A percentile compares a stretch with the other conserved stretches of the same genome.
phyloP scores from a whole-genome alignment of 1,140 invertebrate species.

The Brachystomella parvula region DNA sequence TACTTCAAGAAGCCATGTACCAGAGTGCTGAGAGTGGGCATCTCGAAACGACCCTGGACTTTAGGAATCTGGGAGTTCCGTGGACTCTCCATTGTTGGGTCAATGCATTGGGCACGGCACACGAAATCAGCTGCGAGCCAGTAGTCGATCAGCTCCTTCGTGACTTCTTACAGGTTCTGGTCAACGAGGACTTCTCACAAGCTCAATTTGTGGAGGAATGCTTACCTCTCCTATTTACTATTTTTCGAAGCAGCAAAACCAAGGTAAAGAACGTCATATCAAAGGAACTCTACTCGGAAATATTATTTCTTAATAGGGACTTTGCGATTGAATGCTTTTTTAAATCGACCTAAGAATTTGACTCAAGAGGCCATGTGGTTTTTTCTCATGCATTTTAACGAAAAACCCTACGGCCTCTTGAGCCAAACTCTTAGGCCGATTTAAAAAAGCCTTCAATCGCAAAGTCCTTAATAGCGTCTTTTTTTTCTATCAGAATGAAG shows the following conservation, averaged over 20 bases:
- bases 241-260: slow-evolving; percentile 69
- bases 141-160: slow-evolving; percentile 83
- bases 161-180: slow-evolving; percentile 80
- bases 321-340: no score
- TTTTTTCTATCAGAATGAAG: slow-evolving; percentile 71
- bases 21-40: slow-evolving; percentile 82
- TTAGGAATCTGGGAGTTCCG: slow-evolving; percentile 69
- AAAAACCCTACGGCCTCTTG: no score
- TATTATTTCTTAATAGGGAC: no score
- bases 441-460: neutral
- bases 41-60: slow-evolving; percentile 75
- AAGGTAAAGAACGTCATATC: slow-evolving; percentile 50
- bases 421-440: no score
- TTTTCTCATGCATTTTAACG: no score
- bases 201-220: slow-evolving; percentile 71
- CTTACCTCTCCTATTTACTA: slow-evolving; percentile 77
- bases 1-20: slow-evolving; percentile 85
- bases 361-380: no score
- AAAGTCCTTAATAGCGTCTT: neutral
- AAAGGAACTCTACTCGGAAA: no score
- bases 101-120: slow-evolving; percentile 74
- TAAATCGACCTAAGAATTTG: no score
- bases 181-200: slow-evolving; percentile 71
- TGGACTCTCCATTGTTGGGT: slow-evolving; percentile 66
- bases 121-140: slow-evolving; percentile 68